These are phyloP conservation scores for Sminthurides aquaticus DNA, from an alignment of 2,888 invertebrate genomes.

Conservation along the genomic window DNA sequence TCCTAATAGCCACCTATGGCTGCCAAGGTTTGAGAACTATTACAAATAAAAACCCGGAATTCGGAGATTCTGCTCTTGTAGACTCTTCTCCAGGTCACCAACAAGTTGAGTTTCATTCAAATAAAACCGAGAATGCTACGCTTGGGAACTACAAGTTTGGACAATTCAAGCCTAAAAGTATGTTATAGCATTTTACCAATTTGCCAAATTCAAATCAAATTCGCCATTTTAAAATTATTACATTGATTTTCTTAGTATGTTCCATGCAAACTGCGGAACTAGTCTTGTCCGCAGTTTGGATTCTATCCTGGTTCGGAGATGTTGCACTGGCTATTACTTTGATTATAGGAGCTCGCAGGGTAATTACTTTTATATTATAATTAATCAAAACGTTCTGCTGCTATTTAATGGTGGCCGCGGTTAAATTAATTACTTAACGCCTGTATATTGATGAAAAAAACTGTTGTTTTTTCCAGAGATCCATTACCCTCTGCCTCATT, in stretches of 20 bases:
- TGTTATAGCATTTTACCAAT: not conserved
- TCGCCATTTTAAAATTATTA: not conserved
- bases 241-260: conserved; percentile 11
- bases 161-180: not conserved
- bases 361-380: not conserved
- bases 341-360: conserved; percentile 9
- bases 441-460: no score
- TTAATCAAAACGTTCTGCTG: no score
- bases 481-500: conserved; percentile 30
- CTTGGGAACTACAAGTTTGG: not conserved
- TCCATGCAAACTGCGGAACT: conserved; percentile 4
- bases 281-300: conserved; percentile 9
- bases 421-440: no score
- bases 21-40: conserved; percentile 12
- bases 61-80: not conserved
- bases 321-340: conserved; percentile 10
- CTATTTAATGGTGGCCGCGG: no score
- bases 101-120: not conserved
- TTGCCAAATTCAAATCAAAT: not conserved
- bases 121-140: not conserved
- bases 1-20: conserved; percentile 4
- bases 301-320: conserved; percentile 14
- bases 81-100: not conserved
- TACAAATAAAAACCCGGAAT: conserved; percentile 15
- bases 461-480: conserved; percentile 31